A percentile compares a stretch with the other conserved stretches of the same genome.
Conservation (phyloP, 2,888 invertebrate species). For the Ferdinandea cuprea region DNA sequence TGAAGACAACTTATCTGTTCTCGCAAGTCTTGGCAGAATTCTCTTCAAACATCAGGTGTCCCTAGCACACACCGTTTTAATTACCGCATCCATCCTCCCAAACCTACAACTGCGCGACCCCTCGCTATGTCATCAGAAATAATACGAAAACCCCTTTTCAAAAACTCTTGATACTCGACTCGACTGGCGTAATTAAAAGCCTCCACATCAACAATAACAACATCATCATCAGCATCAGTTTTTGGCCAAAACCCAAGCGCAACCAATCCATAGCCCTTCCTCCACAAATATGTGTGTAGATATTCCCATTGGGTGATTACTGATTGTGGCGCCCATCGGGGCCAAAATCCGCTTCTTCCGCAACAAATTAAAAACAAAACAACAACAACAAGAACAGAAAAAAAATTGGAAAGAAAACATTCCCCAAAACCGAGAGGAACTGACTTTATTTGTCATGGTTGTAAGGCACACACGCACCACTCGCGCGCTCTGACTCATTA, state of each 20-base stretch:
- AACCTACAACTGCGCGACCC: background rate
- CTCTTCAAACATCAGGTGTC: constrained; percentile 33
- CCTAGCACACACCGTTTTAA: constrained; percentile 36
- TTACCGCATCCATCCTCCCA: constrained; percentile 42
- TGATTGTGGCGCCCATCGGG: constrained; percentile 68
- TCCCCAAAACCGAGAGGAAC: constrained; percentile 13
- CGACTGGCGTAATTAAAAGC: constrained; percentile 63
- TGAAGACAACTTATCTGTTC: no score
- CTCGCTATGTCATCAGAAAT: background rate
- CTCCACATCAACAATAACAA: constrained; percentile 31
- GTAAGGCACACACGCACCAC: constrained; percentile 60
- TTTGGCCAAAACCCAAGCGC: constrained; percentile 54
- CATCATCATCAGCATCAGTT: constrained; percentile 52
- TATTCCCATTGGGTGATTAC: constrained; percentile 26
- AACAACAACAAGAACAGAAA: constrained; percentile 10
- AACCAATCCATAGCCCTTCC: constrained; percentile 36
- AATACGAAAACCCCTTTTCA: constrained; percentile 55
- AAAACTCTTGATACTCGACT: constrained; percentile 49
- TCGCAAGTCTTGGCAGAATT: no score
- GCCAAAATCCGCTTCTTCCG: constrained; percentile 62
- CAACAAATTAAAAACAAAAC: constrained; percentile 61
- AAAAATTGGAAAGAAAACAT: constrained; percentile 5
- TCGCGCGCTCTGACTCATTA: constrained; percentile 66
- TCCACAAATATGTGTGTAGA: constrained; percentile 5
- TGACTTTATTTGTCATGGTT: constrained; percentile 69